Base-by-base conservation (phyloP, 1,140 invertebrate species). In the Centruroides sculpturatus region DNA sequence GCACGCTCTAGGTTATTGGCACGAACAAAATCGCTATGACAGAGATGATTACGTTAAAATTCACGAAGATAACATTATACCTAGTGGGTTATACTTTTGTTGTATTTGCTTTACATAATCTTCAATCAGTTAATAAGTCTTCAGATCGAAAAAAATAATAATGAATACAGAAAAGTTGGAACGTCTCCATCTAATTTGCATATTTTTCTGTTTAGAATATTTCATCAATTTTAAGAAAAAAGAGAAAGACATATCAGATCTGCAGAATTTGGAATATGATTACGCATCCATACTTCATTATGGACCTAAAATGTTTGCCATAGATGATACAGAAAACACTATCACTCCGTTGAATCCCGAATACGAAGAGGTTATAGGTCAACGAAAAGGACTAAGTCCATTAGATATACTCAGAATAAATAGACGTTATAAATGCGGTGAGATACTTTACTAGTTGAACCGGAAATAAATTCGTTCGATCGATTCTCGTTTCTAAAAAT, bases 11-110 rank as follows among this genome's bases (percentile, higher is more conserved):
- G 89, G 89, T 1, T 91, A 92, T 72, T 79, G 86, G 69, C 89
- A 93, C 71, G 89, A 92, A 69, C 89, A 92, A 70, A 89, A 83
- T 67, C 78, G 89, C 36, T 78, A 74, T 35, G 89, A 92, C 64
- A 74, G 90, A 23, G 88, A 92, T 67, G 74, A 82, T 41, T 86
- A 78, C 68, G 82, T 92, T 1, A 75, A 69, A 5, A 81, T 92
- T 23, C 73, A 81, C 49, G 88, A 82, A 71, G 66, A 82, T 1
- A 92, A 92, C 70, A 84, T 92, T 13, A 76, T 80, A 67, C 67
- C 71, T 53, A 82, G 82, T 80, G 47, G 52, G 61, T 35, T 23
- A 23, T 23, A 23, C 23, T 23, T n/a, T n/a, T n/a, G n/a, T n/a
- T 23, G 2, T 23, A 23, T 23, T 23, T 23, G 2, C 23, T 2